Conservation (phyloP, 92 coral and sea anemone species). For the Galaxea fascicularis region DNA sequence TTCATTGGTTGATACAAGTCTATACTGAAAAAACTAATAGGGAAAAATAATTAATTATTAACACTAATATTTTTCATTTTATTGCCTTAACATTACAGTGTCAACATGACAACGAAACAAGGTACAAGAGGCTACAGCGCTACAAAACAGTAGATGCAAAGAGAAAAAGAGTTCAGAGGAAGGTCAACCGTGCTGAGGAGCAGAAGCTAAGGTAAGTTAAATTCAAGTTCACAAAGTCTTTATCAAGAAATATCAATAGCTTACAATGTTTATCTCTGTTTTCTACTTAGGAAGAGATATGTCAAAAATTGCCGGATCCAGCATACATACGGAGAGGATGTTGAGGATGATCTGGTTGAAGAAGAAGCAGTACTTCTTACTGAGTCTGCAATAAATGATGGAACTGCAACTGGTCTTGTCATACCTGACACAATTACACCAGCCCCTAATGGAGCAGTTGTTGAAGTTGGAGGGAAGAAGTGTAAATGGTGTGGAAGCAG, state of each 20-base stretch:
- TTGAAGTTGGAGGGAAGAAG: conserved; percentile 49
- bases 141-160: conserved; percentile 45
- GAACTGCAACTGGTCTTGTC: conserved; percentile 37
- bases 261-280: conserved; percentile 7
- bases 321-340: conserved; percentile 52
- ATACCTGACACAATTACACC: conserved; percentile 6
- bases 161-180: too few species aligned
- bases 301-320: conserved; percentile 41
- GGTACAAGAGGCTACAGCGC: conserved; percentile 37
- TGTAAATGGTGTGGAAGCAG: conserved; percentile 76
- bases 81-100: conserved; percentile 28
- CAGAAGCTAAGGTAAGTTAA: conserved; percentile 54
- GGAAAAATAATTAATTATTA: conserved; percentile 21
- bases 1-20: not conserved
- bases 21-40: conserved; percentile 3
- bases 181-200: conserved; percentile 59
- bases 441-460: conserved; percentile 43
- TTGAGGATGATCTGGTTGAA: conserved; percentile 42
- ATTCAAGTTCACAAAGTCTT: not conserved
- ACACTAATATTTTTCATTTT: conserved; percentile 2
- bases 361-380: conserved; percentile 39
- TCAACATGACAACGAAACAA: conserved; percentile 39
- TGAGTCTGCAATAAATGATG: conserved; percentile 48
- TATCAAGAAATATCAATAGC: not conserved
- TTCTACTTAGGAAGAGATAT: conserved; percentile 37